Percentiles rank a stretch among this genome's conserved stretches.
Evolutionary conservation across 2,113 vertebrate genomes (phyloP).

Genomic region (Phrynosoma platyrhinos): DNA sequence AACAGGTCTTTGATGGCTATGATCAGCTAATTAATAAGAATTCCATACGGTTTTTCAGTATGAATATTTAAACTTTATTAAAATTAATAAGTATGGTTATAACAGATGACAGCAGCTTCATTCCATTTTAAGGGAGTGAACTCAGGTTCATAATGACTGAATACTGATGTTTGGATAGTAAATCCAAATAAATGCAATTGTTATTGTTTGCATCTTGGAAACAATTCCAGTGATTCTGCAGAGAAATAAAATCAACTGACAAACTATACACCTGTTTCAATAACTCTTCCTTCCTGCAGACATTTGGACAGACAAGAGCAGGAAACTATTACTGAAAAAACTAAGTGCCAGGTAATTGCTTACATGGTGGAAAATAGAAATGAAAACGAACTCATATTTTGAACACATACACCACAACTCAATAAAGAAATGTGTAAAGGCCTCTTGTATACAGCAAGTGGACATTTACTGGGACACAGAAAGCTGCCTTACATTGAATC

Average conservation of each 20-base stretch:
- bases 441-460: neutral
- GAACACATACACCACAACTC: neutral
- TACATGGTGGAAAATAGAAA: neutral
- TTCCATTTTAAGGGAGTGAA: conserved; percentile 18
- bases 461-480: neutral
- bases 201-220: conserved; percentile 22
- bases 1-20: conserved; percentile 12
- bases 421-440: neutral
- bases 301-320: neutral
- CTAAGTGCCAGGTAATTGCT: neutral
- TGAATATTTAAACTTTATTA: conserved; percentile 29
- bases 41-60: conserved; percentile 11
- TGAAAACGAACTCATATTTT: neutral
- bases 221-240: conserved; percentile 11
- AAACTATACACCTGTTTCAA: conserved; percentile 18
- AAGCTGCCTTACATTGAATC: neutral
- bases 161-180: conserved; percentile 22
- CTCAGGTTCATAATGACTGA: conserved; percentile 12
- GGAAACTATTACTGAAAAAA: neutral
- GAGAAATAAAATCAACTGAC: conserved; percentile 24
- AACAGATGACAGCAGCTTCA: conserved; percentile 34
- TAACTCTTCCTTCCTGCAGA: conserved; percentile 15
- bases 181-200: conserved; percentile 26
- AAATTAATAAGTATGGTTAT: conserved; percentile 34
- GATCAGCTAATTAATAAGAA: conserved; percentile 27